Conservation (phyloP, 2,888 invertebrate genomes). For the Volucella inflata region DNA sequence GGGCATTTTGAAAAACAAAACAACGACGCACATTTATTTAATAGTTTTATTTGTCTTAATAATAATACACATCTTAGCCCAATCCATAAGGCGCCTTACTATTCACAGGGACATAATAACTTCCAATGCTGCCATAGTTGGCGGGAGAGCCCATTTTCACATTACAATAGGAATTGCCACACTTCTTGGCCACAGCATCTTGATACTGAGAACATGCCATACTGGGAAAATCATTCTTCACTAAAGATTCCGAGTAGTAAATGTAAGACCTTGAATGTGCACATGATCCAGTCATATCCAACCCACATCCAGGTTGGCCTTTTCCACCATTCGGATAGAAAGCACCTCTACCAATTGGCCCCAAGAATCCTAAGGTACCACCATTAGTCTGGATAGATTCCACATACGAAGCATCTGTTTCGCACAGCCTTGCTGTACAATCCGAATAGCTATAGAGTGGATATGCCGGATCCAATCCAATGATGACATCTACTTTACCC, state of each 20-base stretch:
- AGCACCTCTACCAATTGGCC: constrained; percentile 82
- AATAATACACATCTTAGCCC: not conserved
- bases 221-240: constrained; percentile 78
- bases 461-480: constrained; percentile 80
- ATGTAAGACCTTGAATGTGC: constrained; percentile 82
- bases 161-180: constrained; percentile 69
- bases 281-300: constrained; percentile 81
- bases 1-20: too few species aligned
- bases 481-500: constrained; percentile 85
- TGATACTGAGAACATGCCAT: constrained; percentile 75
- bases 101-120: constrained; percentile 80
- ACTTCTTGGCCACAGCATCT: constrained; percentile 76
- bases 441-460: constrained; percentile 78
- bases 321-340: constrained; percentile 85
- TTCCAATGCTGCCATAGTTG: constrained; percentile 79
- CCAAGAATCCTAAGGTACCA: constrained; percentile 77
- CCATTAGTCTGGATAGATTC: constrained; percentile 80
- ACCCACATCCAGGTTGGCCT: constrained; percentile 84
- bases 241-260: constrained; percentile 83
- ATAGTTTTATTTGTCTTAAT: not conserved
- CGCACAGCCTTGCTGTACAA: constrained; percentile 76
- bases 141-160: constrained; percentile 77
- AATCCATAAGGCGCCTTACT: constrained; percentile 78
- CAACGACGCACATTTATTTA: too few species aligned
- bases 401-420: constrained; percentile 78